Evolutionary conservation across 2,797 vertebrate genomes (phyloP), one percentile per base, ranked within the genome.

Genomic region (Poecilia picta): DNA sequence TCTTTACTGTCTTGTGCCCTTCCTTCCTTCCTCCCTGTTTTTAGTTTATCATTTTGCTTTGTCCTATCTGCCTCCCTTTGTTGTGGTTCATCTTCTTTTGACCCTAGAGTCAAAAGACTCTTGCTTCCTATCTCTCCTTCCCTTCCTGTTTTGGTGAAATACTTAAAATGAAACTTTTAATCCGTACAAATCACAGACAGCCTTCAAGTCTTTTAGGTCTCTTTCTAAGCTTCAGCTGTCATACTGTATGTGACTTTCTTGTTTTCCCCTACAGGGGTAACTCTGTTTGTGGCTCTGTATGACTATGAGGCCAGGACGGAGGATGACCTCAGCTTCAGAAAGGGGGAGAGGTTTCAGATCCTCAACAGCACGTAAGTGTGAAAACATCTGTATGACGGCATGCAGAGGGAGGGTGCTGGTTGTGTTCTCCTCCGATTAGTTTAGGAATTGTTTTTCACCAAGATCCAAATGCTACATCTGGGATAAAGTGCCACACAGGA

Each of bases 301-400:
- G 98, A 99, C 95, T 99, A 99, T 55, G 98, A 99, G 88, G 98
- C 98, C 80, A 95, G 98, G 93, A 99, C 98, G 0, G 98, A 99
- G 94, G 98, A 99, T 95, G 98, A 99, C 94, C 96, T 99, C 94
- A 99, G 97, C 96, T 99, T 99, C 95, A 97, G 98, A 88, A 99
- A 99, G 96, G 98, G 98, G 94, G 98, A 99, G 94, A 97, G 99
- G 92, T 99, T 99, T 93, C 98, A 99, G 91, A 99, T 99, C 94
- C 94, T 99, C 90, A 99, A 99, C 93, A 99, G 97, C 97, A 99
- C 98, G 98, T 99, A 97, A 98, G 98, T 97, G 88, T 89, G 74
- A 81, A 89, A 84, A 85, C 85, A 91, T 91, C 75, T 82, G 71
- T 45, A 82, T 88, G 90, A 93, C 89, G 81, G 80, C 91, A 85